phyloP scores from a whole-genome alignment of 2,888 invertebrate species.

The Eupithecia centaureata region DNA sequence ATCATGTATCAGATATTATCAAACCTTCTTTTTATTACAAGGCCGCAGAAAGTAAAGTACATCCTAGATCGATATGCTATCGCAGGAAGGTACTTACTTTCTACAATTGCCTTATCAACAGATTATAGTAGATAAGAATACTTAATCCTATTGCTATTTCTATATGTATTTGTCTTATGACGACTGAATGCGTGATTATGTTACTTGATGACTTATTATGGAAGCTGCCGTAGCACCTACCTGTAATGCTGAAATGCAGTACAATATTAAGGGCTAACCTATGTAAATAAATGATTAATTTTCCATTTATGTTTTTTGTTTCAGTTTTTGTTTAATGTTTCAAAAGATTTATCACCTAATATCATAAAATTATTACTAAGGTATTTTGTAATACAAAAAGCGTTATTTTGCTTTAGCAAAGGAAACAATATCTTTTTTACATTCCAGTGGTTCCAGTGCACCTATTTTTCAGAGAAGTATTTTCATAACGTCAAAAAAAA shows the following conservation, averaged over 20 bases:
- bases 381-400: not conserved
- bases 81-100: slow-evolving; percentile 6
- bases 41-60: slow-evolving; percentile 26
- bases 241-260: too few species aligned
- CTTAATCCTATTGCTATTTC: not conserved
- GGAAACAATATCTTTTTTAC: not conserved
- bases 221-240: too few species aligned
- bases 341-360: too few species aligned
- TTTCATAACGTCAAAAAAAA: too few species aligned
- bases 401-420: too few species aligned
- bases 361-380: not conserved
- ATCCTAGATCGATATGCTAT: slow-evolving; percentile 11
- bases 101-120: slow-evolving; percentile 4
- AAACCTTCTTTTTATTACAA: slow-evolving; percentile 11
- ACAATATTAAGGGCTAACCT: too few species aligned
- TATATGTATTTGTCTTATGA: not conserved
- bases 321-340: too few species aligned
- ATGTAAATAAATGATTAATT: too few species aligned
- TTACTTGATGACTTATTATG: too few species aligned
- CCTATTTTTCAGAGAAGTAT: too few species aligned
- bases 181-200: not conserved
- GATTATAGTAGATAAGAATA: not conserved
- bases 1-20: not conserved
- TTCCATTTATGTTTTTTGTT: too few species aligned
- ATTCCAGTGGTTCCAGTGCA: too few species aligned